Conservation (phyloP, 1,140 invertebrate genomes). For the Caenorhabditis elegans region DNA sequence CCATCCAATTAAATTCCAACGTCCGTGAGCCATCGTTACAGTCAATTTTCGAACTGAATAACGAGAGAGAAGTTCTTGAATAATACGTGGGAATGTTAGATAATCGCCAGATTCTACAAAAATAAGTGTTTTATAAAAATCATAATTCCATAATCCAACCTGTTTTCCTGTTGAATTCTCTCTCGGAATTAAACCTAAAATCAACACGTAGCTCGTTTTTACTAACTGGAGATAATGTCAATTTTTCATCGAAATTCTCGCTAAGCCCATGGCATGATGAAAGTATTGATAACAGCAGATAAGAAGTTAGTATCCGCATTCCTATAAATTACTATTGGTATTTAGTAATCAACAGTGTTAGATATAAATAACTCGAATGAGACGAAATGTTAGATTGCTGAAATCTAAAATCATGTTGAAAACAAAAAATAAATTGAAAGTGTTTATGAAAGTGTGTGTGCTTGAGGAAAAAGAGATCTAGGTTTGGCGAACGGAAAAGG, state of each 20-base stretch:
- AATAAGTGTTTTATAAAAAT: no score
- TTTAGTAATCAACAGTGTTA: no score
- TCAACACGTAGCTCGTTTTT: neutral
- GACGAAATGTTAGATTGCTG: neutral
- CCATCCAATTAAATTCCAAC: slow-evolving; percentile 74
- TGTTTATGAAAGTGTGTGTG: neutral
- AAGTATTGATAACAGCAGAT: neutral
- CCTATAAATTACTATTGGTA: neutral
- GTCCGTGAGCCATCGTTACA: slow-evolving; percentile 6
- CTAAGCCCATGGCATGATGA: neutral
- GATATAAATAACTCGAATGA: neutral
- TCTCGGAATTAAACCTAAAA: neutral
- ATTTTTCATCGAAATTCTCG: neutral
- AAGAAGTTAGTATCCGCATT: neutral
- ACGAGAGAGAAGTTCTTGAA: neutral
- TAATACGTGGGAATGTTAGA: neutral
- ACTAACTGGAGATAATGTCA: neutral
- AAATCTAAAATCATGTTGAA: neutral
- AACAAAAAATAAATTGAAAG: neutral
- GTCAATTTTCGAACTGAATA: neutral
- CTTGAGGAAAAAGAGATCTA: neutral
- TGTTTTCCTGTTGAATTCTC: neutral
- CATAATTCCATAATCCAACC: neutral
- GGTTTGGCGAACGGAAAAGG: neutral
- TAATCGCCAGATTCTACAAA: neutral